Percentiles rank a stretch among this genome's conserved stretches.
These are phyloP conservation scores for Magallana ariakensis DNA, from an alignment of 1,140 invertebrate genomes.

Conservation along the genomic window DNA sequence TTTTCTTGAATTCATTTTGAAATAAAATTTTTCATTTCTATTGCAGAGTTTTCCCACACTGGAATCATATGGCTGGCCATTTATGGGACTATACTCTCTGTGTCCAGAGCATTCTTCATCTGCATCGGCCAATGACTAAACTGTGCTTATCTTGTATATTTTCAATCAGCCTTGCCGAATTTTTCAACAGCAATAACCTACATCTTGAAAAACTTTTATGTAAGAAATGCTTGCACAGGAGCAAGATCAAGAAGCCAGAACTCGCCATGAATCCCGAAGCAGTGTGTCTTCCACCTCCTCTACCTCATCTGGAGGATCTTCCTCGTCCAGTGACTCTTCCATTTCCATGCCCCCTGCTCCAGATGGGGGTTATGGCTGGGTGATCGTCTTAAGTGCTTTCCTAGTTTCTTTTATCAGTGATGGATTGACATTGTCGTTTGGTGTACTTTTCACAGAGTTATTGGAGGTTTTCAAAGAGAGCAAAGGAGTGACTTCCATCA, in stretches of 20 bases:
- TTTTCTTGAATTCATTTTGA: not conserved
- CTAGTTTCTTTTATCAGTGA: constrained; percentile 95
- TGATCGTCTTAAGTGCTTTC: constrained; percentile 90
- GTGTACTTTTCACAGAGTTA: constrained; percentile 84
- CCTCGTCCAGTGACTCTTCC: constrained; percentile 55
- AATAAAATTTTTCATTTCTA: constrained; percentile 14
- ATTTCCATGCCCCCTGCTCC: constrained; percentile 83
- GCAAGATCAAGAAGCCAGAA: constrained; percentile 39
- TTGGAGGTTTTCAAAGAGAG: constrained; percentile 90
- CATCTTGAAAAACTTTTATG: constrained; percentile 44
- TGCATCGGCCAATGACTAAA: constrained; percentile 73
- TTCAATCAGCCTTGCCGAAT: constrained; percentile 69
- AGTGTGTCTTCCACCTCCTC: constrained; percentile 46
- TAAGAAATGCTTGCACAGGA: constrained; percentile 51
- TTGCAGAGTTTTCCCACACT: constrained; percentile 60
- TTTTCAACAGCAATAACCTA: constrained; percentile 73
- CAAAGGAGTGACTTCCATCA: constrained; percentile 93
- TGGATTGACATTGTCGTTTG: constrained; percentile 84
- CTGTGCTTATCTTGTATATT: constrained; percentile 71
- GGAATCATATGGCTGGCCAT: constrained; percentile 57
- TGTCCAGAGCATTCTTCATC: constrained; percentile 66
- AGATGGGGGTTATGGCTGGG: constrained; percentile 91
- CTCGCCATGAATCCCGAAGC: constrained; percentile 42
- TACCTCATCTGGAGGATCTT: constrained; percentile 56
- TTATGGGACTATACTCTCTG: constrained; percentile 50